Evolutionary conservation across 2,797 vertebrate species (phyloP).

Genomic region (Alfaro cultratus): DNA sequence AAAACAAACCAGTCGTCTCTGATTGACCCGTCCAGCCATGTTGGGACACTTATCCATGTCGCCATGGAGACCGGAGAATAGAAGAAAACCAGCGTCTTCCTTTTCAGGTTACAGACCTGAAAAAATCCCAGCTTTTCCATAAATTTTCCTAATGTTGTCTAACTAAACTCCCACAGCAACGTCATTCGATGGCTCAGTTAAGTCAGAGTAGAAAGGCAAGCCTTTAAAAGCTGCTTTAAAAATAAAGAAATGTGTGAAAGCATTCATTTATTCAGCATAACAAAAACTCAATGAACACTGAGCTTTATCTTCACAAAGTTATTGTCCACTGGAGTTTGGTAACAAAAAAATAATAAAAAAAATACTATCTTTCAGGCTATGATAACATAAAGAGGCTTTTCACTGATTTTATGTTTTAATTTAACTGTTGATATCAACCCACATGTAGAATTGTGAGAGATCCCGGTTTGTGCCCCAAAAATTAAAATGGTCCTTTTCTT

Average conservation of each 20-base stretch:
- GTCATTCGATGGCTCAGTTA: neutral
- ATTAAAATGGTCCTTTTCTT: neutral
- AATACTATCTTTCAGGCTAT: neutral
- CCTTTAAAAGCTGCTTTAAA: neutral
- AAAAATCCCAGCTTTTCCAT: neutral
- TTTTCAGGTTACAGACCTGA: neutral
- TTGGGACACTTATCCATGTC: neutral
- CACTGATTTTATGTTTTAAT: neutral
- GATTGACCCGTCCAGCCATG: neutral
- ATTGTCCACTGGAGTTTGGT: too few relatives aligned
- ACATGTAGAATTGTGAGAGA: neutral
- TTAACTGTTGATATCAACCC: neutral
- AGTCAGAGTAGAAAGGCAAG: neutral
- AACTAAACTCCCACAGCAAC: neutral
- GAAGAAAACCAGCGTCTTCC: neutral
- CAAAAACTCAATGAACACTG: too few relatives aligned
- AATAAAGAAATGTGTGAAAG: too few relatives aligned
- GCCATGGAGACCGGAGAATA: neutral
- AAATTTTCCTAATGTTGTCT: neutral
- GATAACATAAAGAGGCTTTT: neutral
- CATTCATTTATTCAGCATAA: too few relatives aligned
- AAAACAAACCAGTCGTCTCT: neutral
- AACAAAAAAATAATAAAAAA: neutral
- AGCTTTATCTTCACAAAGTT: too few relatives aligned
- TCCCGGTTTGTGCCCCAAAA: neutral